Evolutionary conservation across 1,140 invertebrate species (phyloP).

Genomic region (Uloborus diversus): DNA sequence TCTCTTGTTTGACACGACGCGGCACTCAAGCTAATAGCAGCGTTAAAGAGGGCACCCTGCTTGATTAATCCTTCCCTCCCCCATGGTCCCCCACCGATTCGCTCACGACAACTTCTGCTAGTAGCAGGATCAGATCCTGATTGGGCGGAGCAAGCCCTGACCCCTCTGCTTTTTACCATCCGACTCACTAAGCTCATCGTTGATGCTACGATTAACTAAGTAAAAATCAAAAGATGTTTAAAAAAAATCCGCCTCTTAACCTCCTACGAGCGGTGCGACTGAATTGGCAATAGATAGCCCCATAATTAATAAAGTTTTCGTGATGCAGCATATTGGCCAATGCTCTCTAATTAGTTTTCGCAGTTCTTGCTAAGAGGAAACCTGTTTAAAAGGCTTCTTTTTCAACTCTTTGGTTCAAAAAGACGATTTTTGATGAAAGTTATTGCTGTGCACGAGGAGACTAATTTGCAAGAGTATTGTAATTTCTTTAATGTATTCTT

Average conservation of each 20-base stretch:
- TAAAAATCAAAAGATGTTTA: too few relatives aligned
- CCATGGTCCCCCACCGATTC: background rate
- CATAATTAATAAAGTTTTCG: conserved; percentile 44
- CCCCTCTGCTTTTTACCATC: background rate
- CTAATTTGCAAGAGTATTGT: too few relatives aligned
- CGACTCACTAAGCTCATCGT: conserved; percentile 28
- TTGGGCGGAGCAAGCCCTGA: conserved; percentile 27
- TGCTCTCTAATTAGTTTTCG: background rate
- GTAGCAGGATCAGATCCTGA: conserved; percentile 28
- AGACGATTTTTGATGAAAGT: background rate
- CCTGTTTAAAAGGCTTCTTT: background rate
- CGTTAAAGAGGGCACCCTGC: conserved; percentile 18
- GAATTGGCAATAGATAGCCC: conserved; percentile 4
- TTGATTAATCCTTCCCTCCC: conserved; percentile 18
- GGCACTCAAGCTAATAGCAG: conserved; percentile 7
- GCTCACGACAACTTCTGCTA: conserved; percentile 10
- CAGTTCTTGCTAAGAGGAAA: background rate
- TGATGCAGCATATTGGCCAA: conserved; percentile 12
- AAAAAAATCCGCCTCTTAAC: background rate
- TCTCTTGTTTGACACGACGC: background rate
- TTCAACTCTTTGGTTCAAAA: background rate
- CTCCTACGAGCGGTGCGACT: conserved; percentile 1
- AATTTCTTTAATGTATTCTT: too few relatives aligned
- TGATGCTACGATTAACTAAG: conserved; percentile 11
- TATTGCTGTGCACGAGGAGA: too few relatives aligned